phyloP scores from a whole-genome alignment of 2,888 invertebrate genomes.

The Drosophila greeni region DNA sequence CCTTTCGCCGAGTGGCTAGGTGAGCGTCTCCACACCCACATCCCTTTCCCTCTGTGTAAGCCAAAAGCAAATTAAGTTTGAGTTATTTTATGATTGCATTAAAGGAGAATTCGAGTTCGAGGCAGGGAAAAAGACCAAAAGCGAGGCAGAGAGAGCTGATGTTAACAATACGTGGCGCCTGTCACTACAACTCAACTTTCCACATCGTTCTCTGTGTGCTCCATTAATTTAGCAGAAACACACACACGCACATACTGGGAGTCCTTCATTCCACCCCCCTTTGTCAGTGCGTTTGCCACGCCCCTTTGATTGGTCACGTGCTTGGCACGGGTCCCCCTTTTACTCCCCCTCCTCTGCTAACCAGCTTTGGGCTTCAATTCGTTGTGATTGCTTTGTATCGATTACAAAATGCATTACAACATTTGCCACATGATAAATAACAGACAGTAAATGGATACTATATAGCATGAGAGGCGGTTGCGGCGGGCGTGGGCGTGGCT shows the following conservation, averaged over 20 bases:
- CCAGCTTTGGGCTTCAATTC: constrained; percentile 54
- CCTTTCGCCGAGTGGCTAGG: not conserved
- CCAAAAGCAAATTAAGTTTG: constrained; percentile 46
- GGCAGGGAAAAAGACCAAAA: not conserved
- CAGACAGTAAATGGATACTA: constrained; percentile 47
- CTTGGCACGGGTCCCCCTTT: constrained; percentile 39
- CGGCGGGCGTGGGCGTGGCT: constrained; percentile 9
- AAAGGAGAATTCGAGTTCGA: constrained; percentile 10
- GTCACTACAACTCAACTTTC: constrained; percentile 23
- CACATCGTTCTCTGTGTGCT: constrained; percentile 1
- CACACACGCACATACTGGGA: constrained; percentile 4
- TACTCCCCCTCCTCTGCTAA: not conserved
- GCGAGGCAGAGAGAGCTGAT: not conserved
- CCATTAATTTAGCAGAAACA: constrained; percentile 26
- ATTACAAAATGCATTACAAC: constrained; percentile 74
- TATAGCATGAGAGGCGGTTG: constrained; percentile 1
- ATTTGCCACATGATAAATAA: constrained; percentile 74
- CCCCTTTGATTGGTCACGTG: constrained; percentile 66
- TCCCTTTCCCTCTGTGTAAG: not conserved
- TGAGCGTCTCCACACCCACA: not conserved
- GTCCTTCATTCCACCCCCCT: constrained; percentile 4
- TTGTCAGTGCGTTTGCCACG: constrained; percentile 15
- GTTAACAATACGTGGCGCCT: constrained; percentile 45
- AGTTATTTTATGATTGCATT: constrained; percentile 59
- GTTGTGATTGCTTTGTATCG: constrained; percentile 74